A percentile compares a stretch with the other conserved stretches of the same genome.
Conservation (phyloP, 2,113 vertebrate genomes). For the Nycticryphes semicollaris region DNA sequence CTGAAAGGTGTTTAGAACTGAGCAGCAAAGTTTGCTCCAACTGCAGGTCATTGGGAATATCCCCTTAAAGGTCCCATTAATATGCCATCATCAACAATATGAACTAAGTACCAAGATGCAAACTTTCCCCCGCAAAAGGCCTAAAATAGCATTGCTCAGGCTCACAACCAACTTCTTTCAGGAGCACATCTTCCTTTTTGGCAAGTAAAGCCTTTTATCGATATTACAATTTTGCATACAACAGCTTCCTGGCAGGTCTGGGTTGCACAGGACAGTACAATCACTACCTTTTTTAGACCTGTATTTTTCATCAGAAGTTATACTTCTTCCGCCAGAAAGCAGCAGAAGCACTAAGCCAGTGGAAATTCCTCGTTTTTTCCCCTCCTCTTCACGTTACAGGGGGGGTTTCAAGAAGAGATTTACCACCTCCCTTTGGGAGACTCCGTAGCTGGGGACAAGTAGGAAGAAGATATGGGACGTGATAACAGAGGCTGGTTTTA, state of each 20-base stretch:
- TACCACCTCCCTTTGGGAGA: background rate
- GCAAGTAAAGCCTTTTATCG: background rate
- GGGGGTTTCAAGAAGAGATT: background rate
- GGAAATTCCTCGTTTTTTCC: background rate
- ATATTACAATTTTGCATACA: background rate
- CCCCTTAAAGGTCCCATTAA: background rate
- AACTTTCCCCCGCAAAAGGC: background rate
- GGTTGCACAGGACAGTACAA: background rate
- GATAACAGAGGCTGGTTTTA: background rate
- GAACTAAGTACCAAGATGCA: background rate
- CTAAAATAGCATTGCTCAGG: background rate
- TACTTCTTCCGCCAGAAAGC: background rate
- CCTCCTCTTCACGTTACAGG: background rate
- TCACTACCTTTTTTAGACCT: background rate
- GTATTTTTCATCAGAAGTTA: background rate
- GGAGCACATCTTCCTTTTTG: background rate
- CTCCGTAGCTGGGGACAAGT: background rate
- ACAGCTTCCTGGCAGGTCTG: background rate
- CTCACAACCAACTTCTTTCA: background rate
- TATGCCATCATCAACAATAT: fast-evolving
- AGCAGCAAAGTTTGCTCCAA: background rate
- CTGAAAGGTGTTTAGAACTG: background rate
- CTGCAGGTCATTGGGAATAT: background rate
- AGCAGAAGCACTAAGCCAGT: background rate
- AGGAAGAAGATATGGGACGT: background rate